phyloP scores from a whole-genome alignment of 1,140 invertebrate species.

The Calliphora vicina region DNA sequence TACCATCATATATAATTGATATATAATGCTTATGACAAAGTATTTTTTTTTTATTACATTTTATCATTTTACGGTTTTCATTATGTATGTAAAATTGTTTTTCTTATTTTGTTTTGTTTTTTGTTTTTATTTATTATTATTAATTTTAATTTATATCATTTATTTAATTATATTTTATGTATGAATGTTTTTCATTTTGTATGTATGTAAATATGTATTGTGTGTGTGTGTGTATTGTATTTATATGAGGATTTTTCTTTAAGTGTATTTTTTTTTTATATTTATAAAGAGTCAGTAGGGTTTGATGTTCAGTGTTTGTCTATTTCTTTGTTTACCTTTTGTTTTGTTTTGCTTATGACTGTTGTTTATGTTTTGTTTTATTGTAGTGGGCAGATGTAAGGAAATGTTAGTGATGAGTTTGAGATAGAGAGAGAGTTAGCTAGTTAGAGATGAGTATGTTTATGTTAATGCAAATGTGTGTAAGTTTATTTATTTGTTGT shows the following conservation, averaged over 20 bases:
- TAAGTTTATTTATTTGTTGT: background rate
- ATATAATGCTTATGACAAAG: constrained; percentile 24
- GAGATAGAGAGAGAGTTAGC: background rate
- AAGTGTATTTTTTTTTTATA: background rate
- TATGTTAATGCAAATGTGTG: background rate
- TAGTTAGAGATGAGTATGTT: background rate
- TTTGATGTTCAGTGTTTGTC: no score
- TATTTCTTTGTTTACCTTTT: no score
- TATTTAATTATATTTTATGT: background rate
- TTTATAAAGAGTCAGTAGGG: no score
- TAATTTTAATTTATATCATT: background rate
- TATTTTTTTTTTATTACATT: constrained; percentile 23
- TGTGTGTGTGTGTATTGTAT: background rate
- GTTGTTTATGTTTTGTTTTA: background rate
- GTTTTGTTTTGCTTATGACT: background rate
- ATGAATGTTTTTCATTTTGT: no score
- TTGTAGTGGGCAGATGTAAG: background rate
- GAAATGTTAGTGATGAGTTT: background rate
- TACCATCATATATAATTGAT: constrained; percentile 33
- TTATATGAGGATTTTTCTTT: background rate
- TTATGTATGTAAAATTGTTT: constrained; percentile 18
- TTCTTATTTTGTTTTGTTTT: background rate
- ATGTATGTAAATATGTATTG: background rate
- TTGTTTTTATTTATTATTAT: constrained; percentile 7
- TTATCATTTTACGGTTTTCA: constrained; percentile 7